Evolutionary conservation across 2,797 vertebrate genomes (phyloP), one percentile per base, ranked within the genome.

Genomic region (Eupleurogrammus muticus): DNA sequence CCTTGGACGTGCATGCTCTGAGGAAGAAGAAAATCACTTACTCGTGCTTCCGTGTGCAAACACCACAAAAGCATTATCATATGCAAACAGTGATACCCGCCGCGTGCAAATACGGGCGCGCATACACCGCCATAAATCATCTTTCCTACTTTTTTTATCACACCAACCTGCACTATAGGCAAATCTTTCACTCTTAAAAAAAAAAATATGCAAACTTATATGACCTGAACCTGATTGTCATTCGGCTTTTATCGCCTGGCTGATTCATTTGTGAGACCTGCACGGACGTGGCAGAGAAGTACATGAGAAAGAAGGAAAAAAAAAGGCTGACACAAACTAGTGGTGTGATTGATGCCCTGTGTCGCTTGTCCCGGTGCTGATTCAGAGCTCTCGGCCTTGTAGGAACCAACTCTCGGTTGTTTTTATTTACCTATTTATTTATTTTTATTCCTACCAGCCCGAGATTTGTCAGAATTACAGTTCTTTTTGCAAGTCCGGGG

Each of bases 281-380:
- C 64, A 60, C 57, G 70, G 71, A 82, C 85, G 64, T 48, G 56
- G 64, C 72, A 78, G 73, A 84, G 71, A 76, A 69, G 48, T 68
- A 59, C 66, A 75, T 28, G 54, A 54, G 73, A 24, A 35, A 42
- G 17, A 75, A 75, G 70, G 3, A 28, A 6, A 6, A 6, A 6
- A 75, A 81, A 83, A 73, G 77, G 79, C 89, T 89, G 89, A 90
- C 85, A 71, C 59, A 67, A 74, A 75, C 71, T 35, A 20, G 63
- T 34, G 1, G 20, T 12, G 63, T 90, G 90, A 91, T 88, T 87
- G 88, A 89, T 90, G 83, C 62, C 49, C 83, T 71, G 81, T 77
- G 78, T 84, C 9, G n/a, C 65, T 72, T 59, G 36, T 83, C 78
- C 68, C 49, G 11, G 36, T 82, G 75, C 85, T 85, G 89, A 90